phyloP scores from a whole-genome alignment of 2,113 vertebrate genomes.

The Ptilonorhynchus violaceus region DNA sequence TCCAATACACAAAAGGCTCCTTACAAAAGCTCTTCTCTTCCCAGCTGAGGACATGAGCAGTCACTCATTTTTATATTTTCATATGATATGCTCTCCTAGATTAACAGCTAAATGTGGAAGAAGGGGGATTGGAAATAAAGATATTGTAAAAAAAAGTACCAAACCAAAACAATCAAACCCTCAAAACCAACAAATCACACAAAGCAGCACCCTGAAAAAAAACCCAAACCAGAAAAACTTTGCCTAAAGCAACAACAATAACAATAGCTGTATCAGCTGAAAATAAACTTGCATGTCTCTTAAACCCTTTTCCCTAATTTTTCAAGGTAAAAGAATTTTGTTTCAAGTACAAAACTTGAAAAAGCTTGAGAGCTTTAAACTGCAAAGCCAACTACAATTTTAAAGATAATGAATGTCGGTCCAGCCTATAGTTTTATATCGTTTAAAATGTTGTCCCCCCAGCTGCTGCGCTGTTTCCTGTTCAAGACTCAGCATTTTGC shows the following conservation, averaged over 20 bases:
- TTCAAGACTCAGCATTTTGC: not conserved
- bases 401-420: not conserved
- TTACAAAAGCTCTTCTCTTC: not conserved
- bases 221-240: accelerated
- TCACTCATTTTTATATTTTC: not conserved
- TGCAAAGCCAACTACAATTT: not conserved
- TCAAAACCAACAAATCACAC: not conserved
- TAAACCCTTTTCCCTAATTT: not conserved
- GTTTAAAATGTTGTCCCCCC: not conserved
- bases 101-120: not conserved
- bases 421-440: not conserved
- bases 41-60: not conserved
- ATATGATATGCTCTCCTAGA: not conserved
- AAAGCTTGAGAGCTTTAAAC: not conserved
- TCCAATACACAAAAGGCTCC: not conserved
- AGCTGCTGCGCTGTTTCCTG: not conserved
- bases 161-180: not conserved
- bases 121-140: not conserved
- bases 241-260: not conserved
- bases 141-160: not conserved
- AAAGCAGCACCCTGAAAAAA: not conserved
- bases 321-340: not conserved
- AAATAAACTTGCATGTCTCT: not conserved
- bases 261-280: not conserved
- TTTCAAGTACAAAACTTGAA: not conserved